phyloP scores from a whole-genome alignment of 1,140 invertebrate genomes.

The Chionoecetes opilio region DNA sequence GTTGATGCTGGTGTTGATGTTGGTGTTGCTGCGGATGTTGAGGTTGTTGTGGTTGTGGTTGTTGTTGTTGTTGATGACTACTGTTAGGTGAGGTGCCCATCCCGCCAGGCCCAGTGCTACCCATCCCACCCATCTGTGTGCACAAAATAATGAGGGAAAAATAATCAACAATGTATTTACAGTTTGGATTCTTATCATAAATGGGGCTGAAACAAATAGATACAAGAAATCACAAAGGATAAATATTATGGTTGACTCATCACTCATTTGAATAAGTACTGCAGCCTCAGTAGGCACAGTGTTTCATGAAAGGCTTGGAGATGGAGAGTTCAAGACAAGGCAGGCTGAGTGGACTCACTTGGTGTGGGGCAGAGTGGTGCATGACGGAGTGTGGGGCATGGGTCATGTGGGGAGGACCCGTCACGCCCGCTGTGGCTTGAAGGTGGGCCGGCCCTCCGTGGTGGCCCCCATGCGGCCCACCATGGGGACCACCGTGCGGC shows the following conservation, averaged over 20 bases:
- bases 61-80: slow-evolving; percentile 74
- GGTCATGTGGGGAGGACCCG: slow-evolving; percentile 73
- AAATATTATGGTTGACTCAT: too few relatives aligned
- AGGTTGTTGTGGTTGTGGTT: slow-evolving; percentile 70
- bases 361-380: slow-evolving; percentile 74
- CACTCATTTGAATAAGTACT: too few relatives aligned
- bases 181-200: neutral
- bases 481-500: slow-evolving; percentile 44
- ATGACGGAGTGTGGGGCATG: slow-evolving; percentile 75
- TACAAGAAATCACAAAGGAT: too few relatives aligned
- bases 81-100: slow-evolving; percentile 61
- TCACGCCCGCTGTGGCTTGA: slow-evolving; percentile 62
- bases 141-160: neutral
- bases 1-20: slow-evolving; percentile 67
- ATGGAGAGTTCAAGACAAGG: too few relatives aligned
- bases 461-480: slow-evolving; percentile 64
- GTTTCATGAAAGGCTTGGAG: too few relatives aligned
- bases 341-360: slow-evolving; percentile 59
- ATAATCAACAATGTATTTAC: neutral
- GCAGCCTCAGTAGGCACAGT: too few relatives aligned
- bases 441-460: slow-evolving; percentile 69
- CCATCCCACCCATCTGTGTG: slow-evolving; percentile 75
- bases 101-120: slow-evolving; percentile 72
- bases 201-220: too few relatives aligned
- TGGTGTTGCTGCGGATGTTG: slow-evolving; percentile 74